Evolutionary conservation across 1,140 invertebrate species (phyloP).

Genomic region (Elymnias hypermnestra): DNA sequence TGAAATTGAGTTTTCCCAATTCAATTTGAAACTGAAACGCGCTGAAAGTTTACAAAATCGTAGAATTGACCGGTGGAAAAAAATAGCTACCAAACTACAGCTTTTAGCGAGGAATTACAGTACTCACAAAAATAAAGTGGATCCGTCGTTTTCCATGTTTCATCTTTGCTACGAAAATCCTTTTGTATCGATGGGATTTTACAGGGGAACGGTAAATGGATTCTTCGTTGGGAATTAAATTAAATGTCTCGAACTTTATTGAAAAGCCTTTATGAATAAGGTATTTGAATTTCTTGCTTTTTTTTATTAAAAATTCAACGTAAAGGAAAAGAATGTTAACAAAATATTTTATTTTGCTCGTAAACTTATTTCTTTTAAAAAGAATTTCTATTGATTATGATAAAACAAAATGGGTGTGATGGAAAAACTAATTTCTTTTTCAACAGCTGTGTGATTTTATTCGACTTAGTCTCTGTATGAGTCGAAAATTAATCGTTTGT

Average conservation of each 20-base stretch:
- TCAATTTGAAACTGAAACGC: neutral
- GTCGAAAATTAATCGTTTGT: no score
- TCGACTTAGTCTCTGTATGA: no score
- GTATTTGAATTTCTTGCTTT: neutral
- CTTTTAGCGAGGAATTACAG: slow-evolving; percentile 19
- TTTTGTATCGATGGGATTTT: slow-evolving; percentile 9
- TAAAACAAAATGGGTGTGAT: no score
- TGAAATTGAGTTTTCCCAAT: slow-evolving; percentile 5
- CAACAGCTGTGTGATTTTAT: no score
- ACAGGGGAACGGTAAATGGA: slow-evolving; percentile 5
- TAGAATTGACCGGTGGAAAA: slow-evolving; percentile 12
- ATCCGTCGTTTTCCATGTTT: slow-evolving; percentile 17
- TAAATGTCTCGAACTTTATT: slow-evolving; percentile 6
- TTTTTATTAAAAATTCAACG: no score
- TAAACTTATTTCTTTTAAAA: neutral
- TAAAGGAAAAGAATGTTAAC: no score
- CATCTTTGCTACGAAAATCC: slow-evolving; percentile 15
- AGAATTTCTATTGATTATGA: no score
- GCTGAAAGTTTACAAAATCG: slow-evolving; percentile 3
- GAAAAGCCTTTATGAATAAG: neutral
- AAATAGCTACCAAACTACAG: slow-evolving; percentile 9
- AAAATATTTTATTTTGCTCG: no score
- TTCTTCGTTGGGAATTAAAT: slow-evolving; percentile 6
- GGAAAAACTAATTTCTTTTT: no score
- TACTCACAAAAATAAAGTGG: slow-evolving; percentile 9